Evolutionary conservation across 2,797 vertebrate genomes (phyloP).

Genomic region (Coranthus polyacanthus): DNA sequence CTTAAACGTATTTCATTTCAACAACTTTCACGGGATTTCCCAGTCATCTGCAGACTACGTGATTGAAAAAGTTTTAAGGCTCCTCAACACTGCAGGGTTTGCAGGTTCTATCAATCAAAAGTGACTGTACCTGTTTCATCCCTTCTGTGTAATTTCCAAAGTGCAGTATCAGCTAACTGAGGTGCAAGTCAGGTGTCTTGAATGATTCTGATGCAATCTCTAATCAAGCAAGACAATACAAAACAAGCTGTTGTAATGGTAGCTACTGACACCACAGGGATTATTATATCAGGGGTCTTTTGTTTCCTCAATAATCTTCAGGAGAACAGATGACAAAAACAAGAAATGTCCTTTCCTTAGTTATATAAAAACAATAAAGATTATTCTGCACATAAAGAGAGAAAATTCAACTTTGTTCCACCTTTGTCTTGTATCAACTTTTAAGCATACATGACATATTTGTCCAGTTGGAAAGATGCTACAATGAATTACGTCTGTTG

Average conservation of each 20-base stretch:
- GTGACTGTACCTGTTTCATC: conserved; percentile 19
- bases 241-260: conserved; percentile 33
- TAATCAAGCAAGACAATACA: conserved; percentile 54
- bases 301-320: conserved; percentile 53
- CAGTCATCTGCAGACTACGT: background rate
- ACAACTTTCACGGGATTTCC: background rate
- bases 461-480: no score
- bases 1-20: background rate
- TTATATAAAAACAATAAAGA: conserved; percentile 38
- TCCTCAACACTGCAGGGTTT: no score
- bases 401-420: background rate
- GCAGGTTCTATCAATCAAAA: no score
- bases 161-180: conserved; percentile 2
- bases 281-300: conserved; percentile 48
- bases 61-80: background rate
- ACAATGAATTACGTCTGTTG: no score
- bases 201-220: conserved; percentile 51
- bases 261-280: conserved; percentile 41
- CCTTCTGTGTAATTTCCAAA: conserved; percentile 25
- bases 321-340: conserved; percentile 31
- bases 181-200: conserved; percentile 24
- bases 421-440: background rate
- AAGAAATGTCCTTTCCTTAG: conserved; percentile 37
- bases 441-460: background rate
- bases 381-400: background rate